phyloP scores from a whole-genome alignment of 2,797 vertebrate genomes.

The Pseudochirops cupreus region DNA sequence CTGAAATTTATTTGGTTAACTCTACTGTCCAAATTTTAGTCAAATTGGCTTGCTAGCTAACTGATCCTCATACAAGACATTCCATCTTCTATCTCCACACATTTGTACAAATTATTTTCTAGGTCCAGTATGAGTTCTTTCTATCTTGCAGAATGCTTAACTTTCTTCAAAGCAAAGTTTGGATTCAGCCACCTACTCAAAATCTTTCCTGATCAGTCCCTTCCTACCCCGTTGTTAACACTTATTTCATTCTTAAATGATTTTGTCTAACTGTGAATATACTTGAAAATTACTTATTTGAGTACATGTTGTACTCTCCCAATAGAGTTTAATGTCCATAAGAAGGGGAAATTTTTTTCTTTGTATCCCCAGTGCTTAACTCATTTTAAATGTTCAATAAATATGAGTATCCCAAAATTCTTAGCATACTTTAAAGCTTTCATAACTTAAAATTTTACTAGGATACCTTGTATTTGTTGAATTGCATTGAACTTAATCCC shows the following conservation, averaged over 20 bases:
- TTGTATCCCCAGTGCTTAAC: background rate
- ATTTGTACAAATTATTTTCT: background rate
- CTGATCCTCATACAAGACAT: background rate
- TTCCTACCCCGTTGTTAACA: background rate
- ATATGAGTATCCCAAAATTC: background rate
- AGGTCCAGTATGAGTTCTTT: background rate
- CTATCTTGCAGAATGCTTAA: background rate
- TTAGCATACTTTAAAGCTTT: background rate
- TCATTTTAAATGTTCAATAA: background rate
- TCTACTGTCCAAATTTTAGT: background rate
- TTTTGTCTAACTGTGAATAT: background rate
- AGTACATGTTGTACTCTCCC: background rate
- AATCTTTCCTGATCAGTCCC: background rate
- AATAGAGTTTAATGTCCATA: background rate
- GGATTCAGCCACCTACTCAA: background rate
- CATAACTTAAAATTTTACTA: background rate
- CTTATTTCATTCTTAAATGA: background rate
- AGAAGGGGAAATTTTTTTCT: background rate
- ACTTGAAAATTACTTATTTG: background rate
- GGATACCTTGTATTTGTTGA: background rate
- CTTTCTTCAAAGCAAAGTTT: background rate
- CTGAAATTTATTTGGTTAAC: background rate
- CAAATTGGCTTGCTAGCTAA: background rate
- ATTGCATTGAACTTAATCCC: background rate
- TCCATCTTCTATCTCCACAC: background rate